phyloP scores from a whole-genome alignment of 2,888 invertebrate species.

The Isoperla grammatica region DNA sequence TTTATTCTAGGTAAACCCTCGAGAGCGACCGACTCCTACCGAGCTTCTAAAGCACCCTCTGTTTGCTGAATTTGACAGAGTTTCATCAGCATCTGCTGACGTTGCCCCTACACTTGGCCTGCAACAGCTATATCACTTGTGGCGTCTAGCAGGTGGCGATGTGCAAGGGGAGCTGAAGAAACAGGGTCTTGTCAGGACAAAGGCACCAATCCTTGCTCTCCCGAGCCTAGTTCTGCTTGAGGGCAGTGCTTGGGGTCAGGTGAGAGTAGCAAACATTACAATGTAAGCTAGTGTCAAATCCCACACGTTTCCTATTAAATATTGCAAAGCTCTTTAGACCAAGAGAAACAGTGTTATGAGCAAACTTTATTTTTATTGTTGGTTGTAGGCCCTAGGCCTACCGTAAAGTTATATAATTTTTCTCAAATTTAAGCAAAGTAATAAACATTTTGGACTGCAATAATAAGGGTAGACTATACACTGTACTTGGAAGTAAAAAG shows the following conservation, averaged over 20 bases:
- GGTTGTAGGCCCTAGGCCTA: no score
- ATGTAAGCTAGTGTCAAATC: no score
- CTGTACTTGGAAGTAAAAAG: no score
- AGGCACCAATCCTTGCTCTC: conserved; percentile 68
- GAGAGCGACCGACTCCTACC: conserved; percentile 54
- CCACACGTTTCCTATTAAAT: no score
- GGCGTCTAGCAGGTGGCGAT: conserved; percentile 95
- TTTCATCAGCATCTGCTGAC: conserved; percentile 31
- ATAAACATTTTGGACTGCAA: no score
- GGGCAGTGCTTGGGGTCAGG: conserved; percentile 39
- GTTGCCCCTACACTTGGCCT: conserved; percentile 50
- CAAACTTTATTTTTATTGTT: no score
- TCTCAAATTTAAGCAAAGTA: no score
- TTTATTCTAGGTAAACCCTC: conserved; percentile 52
- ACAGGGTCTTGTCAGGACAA: conserved; percentile 84
- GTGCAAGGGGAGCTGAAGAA: conserved; percentile 84
- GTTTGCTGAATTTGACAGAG: conserved; percentile 41
- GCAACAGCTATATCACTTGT: conserved; percentile 85
- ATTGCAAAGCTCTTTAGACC: no score
- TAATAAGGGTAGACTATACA: no score
- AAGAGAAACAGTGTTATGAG: no score
- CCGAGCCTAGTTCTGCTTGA: conserved; percentile 65
- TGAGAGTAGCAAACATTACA: no score
- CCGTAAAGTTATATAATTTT: no score
- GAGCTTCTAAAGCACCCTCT: conserved; percentile 53